Percentiles rank a stretch among this genome's conserved stretches.
These are phyloP conservation scores for Pseudopleuronectes americanus DNA, from an alignment of 2,797 vertebrate genomes.

Conservation along the genomic window DNA sequence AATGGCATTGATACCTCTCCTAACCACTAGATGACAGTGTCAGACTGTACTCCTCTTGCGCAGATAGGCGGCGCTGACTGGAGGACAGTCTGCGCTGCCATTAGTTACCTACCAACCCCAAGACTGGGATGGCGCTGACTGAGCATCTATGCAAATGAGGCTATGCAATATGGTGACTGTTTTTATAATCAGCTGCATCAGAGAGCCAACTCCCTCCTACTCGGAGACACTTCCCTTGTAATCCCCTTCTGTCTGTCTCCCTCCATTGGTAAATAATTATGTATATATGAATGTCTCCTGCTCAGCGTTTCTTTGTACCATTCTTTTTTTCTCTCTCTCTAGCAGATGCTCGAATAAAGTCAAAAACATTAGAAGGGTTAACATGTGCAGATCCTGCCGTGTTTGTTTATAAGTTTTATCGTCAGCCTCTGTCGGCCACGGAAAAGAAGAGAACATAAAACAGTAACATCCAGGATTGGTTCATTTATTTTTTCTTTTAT, in stretches of 20 bases:
- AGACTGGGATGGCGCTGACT: conserved; percentile 75
- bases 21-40: conserved; percentile 70
- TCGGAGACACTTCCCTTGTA: conserved; percentile 48
- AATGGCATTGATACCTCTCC: not conserved
- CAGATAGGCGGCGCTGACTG: conserved; percentile 21
- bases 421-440: conserved; percentile 34
- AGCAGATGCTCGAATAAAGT: conserved; percentile 49
- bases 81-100: conserved; percentile 59
- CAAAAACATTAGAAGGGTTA: conserved; percentile 48
- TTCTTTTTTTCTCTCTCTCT: conserved; percentile 29
- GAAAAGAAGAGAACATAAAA: conserved; percentile 24
- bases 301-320: conserved; percentile 30
- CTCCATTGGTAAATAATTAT: conserved; percentile 44
- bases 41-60: conserved; percentile 1
- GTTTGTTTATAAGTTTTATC: conserved; percentile 49
- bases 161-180: conserved; percentile 64
- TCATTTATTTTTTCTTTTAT: not conserved
- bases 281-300: conserved; percentile 30
- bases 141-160: conserved; percentile 75
- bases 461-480: conserved; percentile 4
- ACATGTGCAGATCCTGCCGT: conserved; percentile 45
- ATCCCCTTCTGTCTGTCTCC: conserved; percentile 42
- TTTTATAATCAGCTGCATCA: conserved; percentile 54
- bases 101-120: conserved; percentile 75
- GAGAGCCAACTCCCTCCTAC: conserved; percentile 55